Evolutionary conservation across 2,113 vertebrate species (phyloP), one percentile per base, ranked within the genome.

Genomic region (Mobula hypostoma): DNA sequence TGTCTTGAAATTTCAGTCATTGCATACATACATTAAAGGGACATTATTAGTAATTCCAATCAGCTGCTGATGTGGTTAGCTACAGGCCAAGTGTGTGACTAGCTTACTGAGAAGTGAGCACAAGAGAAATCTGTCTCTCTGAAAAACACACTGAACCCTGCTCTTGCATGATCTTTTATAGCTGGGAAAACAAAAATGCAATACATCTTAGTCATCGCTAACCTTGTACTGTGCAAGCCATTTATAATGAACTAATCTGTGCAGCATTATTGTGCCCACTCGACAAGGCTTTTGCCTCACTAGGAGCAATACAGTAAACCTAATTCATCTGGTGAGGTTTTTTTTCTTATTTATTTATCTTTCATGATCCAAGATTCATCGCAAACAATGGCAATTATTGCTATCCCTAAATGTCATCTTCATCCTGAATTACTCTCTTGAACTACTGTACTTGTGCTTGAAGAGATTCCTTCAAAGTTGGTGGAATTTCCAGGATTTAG

Each of bases 1-100:
- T 11, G 82, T 58, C 24, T 85, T 61, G 82, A 58, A 85, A 85
- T 27, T 85, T 58, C 82, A 85, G 82, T 85, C 82, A 85, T 58
- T 85, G 56, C 24, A 85, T 1, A 85, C 48, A 85, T 85, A 58
- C 27, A 85, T 85, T 85, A 85, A 56, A 29, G 56, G 48, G 24
- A 56, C 82, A 85, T 85, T 85, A 85, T 85, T 85, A 29, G 82
- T 27, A 85, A 85, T 85, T 85, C 82, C 82, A 85, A 85, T 85
- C 82, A 85, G 29, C 11, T 21, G 82, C 7, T 85, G 82, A 85
- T 61, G 82, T 61, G 24, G 56, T 61, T 85, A 85, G 82, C 82
- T 85, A 27, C 48, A 85, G 40, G 82, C 82, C 82, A 85, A 85
- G 48, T 61, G 48, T 61, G 82, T 85, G 82, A 61, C 82, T 85